Evolutionary conservation across 2,113 vertebrate species (phyloP), one percentile per base, ranked within the genome.

Genomic region (Heterocephalus glaber): DNA sequence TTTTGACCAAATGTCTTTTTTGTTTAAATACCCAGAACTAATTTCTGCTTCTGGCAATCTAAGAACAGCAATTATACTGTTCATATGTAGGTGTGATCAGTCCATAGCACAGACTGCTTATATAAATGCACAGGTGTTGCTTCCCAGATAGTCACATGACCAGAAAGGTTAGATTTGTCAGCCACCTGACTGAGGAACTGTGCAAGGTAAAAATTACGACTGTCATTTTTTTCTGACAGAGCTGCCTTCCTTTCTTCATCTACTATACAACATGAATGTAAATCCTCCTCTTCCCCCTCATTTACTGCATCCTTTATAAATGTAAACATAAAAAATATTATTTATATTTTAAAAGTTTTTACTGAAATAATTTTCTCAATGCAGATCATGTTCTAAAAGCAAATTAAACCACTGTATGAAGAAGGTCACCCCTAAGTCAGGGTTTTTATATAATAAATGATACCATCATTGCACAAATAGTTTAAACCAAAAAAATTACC

Each of bases 11-110:
- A 81, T 70, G 63, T 8, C 12, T 66, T 61, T 49, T 70, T 89
- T 86, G 70, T 83, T 93, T 89, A 88, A 96, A 94, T 63, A 91
- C 28, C 49, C 30, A 95, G 61, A 95, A 76, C 54, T 60, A 85
- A 77, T 83, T 83, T 90, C 63, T 87, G 26, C 74, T 89, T 52
- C 41, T 47, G 86, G 41, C 61, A 82, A 63, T 81, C 24, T 54
- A 89, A 81, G 44, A 91, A 68, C 26, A 74, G 58, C 58, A 88
- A 90, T 77, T 72, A 66, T 33, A 82, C 49, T 90, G 38, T 24
- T 84, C 60, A 89, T 83, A 94, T 19, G 26, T 63, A 86, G n/a
- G 65, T 63, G 38, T 38, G 30, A 79, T 81, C 44, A 47, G n/a
- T 30, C 38, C 22, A 30, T 16, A 83, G 26, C 22, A 54, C 56